Evolutionary conservation across 2,888 invertebrate genomes (phyloP).

Genomic region (Philopedon plagiatum): DNA sequence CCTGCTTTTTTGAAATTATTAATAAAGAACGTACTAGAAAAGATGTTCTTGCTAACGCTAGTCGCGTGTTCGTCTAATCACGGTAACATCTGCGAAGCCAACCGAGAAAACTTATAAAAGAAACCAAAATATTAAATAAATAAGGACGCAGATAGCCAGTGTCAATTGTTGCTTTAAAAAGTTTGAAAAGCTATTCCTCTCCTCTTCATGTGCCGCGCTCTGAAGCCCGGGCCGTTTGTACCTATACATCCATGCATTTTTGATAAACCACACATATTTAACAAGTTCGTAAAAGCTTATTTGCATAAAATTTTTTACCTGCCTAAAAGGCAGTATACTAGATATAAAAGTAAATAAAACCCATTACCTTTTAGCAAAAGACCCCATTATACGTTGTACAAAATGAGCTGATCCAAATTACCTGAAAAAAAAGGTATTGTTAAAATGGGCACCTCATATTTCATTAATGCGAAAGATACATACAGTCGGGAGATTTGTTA

Average conservation of each 20-base stretch:
- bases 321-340: conserved; percentile 29
- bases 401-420: conserved; percentile 15
- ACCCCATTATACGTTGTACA: conserved; percentile 23
- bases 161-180: neutral
- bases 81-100: too few relatives aligned
- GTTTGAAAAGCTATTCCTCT: neutral
- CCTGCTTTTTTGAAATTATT: too few relatives aligned
- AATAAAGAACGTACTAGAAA: too few relatives aligned
- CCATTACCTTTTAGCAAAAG: conserved; percentile 15
- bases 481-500: too few relatives aligned
- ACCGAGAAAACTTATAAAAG: too few relatives aligned
- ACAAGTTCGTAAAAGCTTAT: conserved; percentile 25
- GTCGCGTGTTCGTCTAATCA: too few relatives aligned
- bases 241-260: conserved; percentile 23
- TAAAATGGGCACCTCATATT: conserved; percentile 2
- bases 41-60: too few relatives aligned
- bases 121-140: too few relatives aligned
- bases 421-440: conserved; percentile 24
- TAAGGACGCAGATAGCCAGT: too few relatives aligned
- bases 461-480: neutral
- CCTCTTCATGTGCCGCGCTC: neutral
- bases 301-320: conserved; percentile 33
- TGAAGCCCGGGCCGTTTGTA: neutral
- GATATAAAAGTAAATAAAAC: conserved; percentile 31
- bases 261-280: conserved; percentile 27